Conservation (phyloP, 2,888 invertebrate genomes). For the Scelioninae gen. 2 region DNA sequence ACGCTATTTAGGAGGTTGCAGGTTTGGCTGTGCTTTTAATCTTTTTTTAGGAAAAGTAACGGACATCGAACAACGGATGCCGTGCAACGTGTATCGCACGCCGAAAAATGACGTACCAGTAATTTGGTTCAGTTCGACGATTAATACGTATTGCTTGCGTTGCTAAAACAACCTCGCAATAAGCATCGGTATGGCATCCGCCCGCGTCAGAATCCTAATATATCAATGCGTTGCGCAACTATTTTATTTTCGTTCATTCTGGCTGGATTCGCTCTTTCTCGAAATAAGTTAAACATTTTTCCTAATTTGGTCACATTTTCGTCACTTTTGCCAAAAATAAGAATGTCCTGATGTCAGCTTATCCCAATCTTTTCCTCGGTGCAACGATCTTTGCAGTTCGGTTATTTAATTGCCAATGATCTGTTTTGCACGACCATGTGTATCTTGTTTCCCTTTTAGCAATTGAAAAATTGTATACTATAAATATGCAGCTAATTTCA, state of each 20-base stretch:
- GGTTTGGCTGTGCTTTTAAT: constrained; percentile 5
- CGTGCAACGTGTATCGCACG: constrained; percentile 8
- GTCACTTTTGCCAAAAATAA: constrained; percentile 11
- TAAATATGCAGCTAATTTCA: too few species aligned
- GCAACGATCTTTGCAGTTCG: too few species aligned
- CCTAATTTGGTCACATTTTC: constrained; percentile 44
- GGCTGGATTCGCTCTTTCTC: constrained; percentile 49
- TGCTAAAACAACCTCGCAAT: constrained; percentile 62
- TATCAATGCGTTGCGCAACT: constrained; percentile 68
- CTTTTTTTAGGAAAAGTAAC: constrained; percentile 9
- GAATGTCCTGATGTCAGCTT: too few species aligned
- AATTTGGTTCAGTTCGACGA: constrained; percentile 37
- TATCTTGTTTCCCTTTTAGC: too few species aligned
- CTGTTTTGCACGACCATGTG: too few species aligned
- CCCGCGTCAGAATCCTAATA: constrained; percentile 71
- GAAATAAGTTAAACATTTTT: constrained; percentile 41
- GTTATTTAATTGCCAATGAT: too few species aligned
- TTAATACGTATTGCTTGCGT: constrained; percentile 50
- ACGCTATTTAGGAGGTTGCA: constrained; percentile 12
- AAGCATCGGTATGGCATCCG: constrained; percentile 69
- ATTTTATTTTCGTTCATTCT: constrained; percentile 67
- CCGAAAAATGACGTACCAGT: constrained; percentile 38
- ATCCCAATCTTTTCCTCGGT: too few species aligned
- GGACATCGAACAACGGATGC: background rate
- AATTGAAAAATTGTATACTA: too few species aligned